These are phyloP conservation scores for Seriola rivoliana DNA, from an alignment of 2,113 vertebrate genomes.

Conservation along the genomic window DNA sequence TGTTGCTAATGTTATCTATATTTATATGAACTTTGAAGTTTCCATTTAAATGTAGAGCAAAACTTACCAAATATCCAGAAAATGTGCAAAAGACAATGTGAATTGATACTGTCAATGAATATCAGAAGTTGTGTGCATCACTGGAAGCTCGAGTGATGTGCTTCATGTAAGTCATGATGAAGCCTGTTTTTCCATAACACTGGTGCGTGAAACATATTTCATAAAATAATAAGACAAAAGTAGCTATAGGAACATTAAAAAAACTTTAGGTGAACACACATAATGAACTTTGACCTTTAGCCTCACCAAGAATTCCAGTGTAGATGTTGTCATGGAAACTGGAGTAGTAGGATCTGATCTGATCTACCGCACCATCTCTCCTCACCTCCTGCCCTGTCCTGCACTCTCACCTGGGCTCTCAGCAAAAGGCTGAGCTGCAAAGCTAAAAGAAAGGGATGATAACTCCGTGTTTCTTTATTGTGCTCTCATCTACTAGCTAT, in stretches of 20 bases:
- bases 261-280: not conserved
- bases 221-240: not conserved
- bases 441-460: not conserved
- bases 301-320: not conserved
- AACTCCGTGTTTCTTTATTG: not conserved
- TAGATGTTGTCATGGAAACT: not conserved
- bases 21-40: not conserved
- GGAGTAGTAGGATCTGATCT: not conserved
- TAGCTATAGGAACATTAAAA: not conserved
- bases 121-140: not conserved
- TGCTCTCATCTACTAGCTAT: not conserved
- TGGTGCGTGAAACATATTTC: not conserved
- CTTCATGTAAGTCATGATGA: not conserved
- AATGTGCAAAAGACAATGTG: too few relatives aligned
- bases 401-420: conserved; percentile 21
- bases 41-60: not conserved
- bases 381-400: conserved; percentile 10
- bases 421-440: conserved; percentile 31
- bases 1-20: not conserved
- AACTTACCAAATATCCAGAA: not conserved
- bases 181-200: not conserved
- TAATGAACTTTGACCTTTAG: not conserved
- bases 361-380: not conserved
- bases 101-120: too few relatives aligned
- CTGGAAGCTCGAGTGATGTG: not conserved